Conservation (phyloP, 2,888 invertebrate species). For the Galerucella calmariensis region DNA sequence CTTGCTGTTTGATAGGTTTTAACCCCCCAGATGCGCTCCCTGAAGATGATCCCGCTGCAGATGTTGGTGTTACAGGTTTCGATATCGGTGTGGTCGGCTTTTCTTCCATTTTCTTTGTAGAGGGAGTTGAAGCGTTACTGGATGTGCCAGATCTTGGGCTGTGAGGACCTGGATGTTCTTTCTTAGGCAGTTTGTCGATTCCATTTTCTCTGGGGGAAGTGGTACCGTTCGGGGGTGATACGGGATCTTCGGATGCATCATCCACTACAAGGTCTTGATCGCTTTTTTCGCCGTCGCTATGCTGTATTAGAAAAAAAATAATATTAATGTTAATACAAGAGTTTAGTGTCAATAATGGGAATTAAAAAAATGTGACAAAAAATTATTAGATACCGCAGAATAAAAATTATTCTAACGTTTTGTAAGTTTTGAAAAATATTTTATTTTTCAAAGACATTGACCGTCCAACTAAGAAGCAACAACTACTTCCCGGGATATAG, state of each 20-base stretch:
- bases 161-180: constrained; percentile 78
- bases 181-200: constrained; percentile 82
- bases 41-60: constrained; percentile 67
- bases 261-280: constrained; percentile 96
- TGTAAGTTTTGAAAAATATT: no score
- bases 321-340: background rate
- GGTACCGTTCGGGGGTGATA: constrained; percentile 88
- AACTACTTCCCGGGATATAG: no score
- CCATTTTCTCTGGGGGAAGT: constrained; percentile 90
- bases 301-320: constrained; percentile 64
- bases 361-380: no score
- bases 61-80: constrained; percentile 89
- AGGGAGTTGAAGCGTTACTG: constrained; percentile 91
- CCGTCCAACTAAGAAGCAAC: no score
- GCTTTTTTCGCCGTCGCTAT: constrained; percentile 86
- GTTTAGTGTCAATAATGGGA: background rate
- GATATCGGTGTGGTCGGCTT: constrained; percentile 92
- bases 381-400: no score
- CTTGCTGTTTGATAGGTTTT: constrained; percentile 68
- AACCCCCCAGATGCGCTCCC: constrained; percentile 65
- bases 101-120: constrained; percentile 86
- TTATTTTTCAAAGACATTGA: no score
- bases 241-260: constrained; percentile 91
- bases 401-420: no score
- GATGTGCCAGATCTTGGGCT: constrained; percentile 86